phyloP scores from a whole-genome alignment of 2,888 invertebrate species.

The Blastobasis lacticolella region DNA sequence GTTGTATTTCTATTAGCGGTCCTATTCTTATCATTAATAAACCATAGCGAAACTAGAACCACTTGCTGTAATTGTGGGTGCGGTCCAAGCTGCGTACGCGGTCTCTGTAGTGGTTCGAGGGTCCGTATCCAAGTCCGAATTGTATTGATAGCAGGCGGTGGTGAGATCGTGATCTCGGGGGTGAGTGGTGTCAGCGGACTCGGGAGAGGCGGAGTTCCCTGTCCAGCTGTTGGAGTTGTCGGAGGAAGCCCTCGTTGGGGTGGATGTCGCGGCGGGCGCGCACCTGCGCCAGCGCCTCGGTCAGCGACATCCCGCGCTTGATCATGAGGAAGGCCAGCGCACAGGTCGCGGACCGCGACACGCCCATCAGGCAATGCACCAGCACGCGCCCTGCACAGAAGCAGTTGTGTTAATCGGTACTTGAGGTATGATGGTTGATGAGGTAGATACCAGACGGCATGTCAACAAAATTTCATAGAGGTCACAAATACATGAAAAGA shows the following conservation, averaged over 20 bases:
- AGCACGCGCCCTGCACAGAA: constrained; percentile 78
- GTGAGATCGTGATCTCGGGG: constrained; percentile 17
- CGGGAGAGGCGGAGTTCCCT: constrained; percentile 73
- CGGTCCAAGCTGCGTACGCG: constrained; percentile 58
- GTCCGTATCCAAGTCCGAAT: neutral
- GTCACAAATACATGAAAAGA: too few relatives aligned
- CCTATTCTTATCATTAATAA: too few relatives aligned
- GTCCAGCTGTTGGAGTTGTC: constrained; percentile 82
- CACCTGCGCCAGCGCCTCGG: constrained; percentile 82
- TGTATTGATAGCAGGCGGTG: neutral
- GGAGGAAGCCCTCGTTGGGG: constrained; percentile 87
- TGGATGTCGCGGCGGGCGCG: constrained; percentile 81
- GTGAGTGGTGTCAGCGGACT: constrained; percentile 58
- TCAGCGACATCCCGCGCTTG: constrained; percentile 81
- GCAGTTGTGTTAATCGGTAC: too few relatives aligned
- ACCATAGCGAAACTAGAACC: too few relatives aligned
- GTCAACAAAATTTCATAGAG: too few relatives aligned
- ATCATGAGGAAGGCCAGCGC: constrained; percentile 88
- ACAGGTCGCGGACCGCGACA: constrained; percentile 87
- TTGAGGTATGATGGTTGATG: too few relatives aligned
- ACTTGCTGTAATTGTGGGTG: constrained; percentile 10
- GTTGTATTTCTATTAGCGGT: too few relatives aligned
- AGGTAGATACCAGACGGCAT: too few relatives aligned
- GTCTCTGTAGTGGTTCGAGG: constrained; percentile 25
- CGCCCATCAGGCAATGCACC: constrained; percentile 87